phyloP scores from a whole-genome alignment of 2,888 invertebrate species.

The Ennomos fuscantarius region DNA sequence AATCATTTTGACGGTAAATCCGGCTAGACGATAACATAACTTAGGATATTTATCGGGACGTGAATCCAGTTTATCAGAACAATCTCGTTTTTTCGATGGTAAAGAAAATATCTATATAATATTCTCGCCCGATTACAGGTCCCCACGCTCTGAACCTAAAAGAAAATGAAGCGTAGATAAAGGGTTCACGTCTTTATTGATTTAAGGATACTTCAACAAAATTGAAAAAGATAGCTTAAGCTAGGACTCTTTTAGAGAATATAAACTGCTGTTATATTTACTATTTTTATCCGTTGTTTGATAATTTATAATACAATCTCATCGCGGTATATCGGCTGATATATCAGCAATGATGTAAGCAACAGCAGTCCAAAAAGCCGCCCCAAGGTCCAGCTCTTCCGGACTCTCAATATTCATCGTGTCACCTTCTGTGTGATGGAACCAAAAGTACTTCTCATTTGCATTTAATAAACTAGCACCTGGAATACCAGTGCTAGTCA shows the following conservation, averaged over 20 bases:
- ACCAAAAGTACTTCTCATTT: slow-evolving; percentile 89
- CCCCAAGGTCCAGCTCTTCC: slow-evolving; percentile 88
- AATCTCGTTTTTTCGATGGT: slow-evolving; percentile 47
- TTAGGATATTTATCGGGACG: slow-evolving; percentile 63
- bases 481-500: slow-evolving; percentile 88
- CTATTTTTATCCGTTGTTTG: neutral
- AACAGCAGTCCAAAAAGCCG: slow-evolving; percentile 92
- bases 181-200: slow-evolving; percentile 52
- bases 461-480: slow-evolving; percentile 89
- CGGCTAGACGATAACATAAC: slow-evolving; percentile 64
- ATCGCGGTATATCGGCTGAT: slow-evolving; percentile 87
- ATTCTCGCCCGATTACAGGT: slow-evolving; percentile 58
- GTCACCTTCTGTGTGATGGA: slow-evolving; percentile 92
- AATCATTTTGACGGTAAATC: slow-evolving; percentile 46
- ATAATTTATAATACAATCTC: slow-evolving; percentile 26
- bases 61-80: slow-evolving; percentile 52
- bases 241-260: slow-evolving; percentile 13
- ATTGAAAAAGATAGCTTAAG: slow-evolving; percentile 36
- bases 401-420: slow-evolving; percentile 91
- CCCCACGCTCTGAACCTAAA: slow-evolving; percentile 59
- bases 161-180: slow-evolving; percentile 67
- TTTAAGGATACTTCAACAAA: slow-evolving; percentile 45
- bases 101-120: slow-evolving; percentile 59
- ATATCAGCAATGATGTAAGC: slow-evolving; percentile 92
- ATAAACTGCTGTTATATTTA: slow-evolving; percentile 1